These are phyloP conservation scores for Chymomyza procnemis DNA, from an alignment of 2,888 invertebrate species.

Conservation along the genomic window DNA sequence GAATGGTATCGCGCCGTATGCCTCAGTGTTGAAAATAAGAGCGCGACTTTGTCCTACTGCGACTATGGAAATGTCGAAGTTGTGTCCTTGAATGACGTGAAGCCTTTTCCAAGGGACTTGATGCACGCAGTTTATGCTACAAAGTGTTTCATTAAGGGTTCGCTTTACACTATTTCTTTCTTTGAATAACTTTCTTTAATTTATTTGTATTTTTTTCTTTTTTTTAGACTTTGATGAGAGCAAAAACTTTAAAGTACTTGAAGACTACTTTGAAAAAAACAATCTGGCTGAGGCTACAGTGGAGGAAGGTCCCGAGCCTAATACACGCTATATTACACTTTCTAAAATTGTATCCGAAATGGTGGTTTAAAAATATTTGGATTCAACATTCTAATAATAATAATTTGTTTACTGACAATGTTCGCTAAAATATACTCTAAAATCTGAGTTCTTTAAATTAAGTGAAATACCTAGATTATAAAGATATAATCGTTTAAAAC, in stretches of 20 bases:
- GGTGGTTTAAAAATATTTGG: background rate
- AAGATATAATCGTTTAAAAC: no score
- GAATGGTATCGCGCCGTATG: constrained; percentile 57
- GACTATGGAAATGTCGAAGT: constrained; percentile 52
- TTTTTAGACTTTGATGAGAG: background rate
- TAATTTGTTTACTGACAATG: no score
- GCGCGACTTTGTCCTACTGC: constrained; percentile 28
- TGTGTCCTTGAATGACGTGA: constrained; percentile 25
- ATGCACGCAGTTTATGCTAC: constrained; percentile 25
- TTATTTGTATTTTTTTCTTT: background rate
- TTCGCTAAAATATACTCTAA: no score
- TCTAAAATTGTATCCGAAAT: background rate
- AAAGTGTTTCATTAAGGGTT: constrained; percentile 53
- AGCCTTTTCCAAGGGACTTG: constrained; percentile 33
- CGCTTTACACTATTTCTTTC: background rate
- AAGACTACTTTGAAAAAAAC: constrained; percentile 15
- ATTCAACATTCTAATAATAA: no score
- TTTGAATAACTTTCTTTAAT: no score
- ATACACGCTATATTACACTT: background rate
- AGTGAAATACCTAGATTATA: no score
- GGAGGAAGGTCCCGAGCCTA: background rate
- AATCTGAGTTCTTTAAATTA: no score
- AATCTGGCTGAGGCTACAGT: constrained; percentile 21
- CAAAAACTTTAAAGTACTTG: constrained; percentile 32
- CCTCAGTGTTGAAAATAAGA: background rate